Base-by-base conservation (phyloP, 64 coral and sea anemone species). In the Exaiptasia diaphana region DNA sequence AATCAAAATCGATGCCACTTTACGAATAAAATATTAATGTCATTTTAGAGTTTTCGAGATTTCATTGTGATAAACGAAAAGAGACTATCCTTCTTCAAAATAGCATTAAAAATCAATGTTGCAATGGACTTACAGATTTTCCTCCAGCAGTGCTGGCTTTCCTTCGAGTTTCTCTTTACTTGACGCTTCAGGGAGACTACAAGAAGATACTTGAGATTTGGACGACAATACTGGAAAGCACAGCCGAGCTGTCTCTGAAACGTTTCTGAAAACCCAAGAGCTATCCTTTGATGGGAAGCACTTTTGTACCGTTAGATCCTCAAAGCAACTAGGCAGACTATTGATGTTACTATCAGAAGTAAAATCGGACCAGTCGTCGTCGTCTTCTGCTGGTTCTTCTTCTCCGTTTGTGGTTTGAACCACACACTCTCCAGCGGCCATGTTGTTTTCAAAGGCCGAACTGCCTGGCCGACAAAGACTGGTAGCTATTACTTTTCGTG, bases 361-460 rank as follows among this genome's bases (percentile, higher is more conserved):
- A 59, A 85, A 85, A 85, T 85, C 82, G 25, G 82, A 74, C 82
- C 82, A 85, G 43, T 85, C 82, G 43, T 42, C 73, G 20, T 85
- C 41, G 1, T 85, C 82, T 30, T 74, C 82, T 2, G 65, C 37
- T 11, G 82, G 53, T 26, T 43, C 34, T 29, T 43, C 34, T 53
- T 74, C 82, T 41, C 61, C 61, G 61, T 65, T 65, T 65, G 61
- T 33, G 38, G 61, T 65, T 65, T 65, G 61, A 17, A 65, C 61
- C 30, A 65, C 18, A 35, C 61, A 35, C 38, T 85, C 69, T 3
- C 68, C 73, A 54, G 68, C 82, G 56, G 82, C 82, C 82, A 85
- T 85, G 67, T 85, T 85, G 67, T 61, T 31, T 58, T 83, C 74
- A 6, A 20, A 35, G 28, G 61, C 61, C 61, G 61, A 65, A 24